These are phyloP conservation scores for Dioctria rufipes DNA, from an alignment of 2,888 invertebrate genomes.

Conservation along the genomic window DNA sequence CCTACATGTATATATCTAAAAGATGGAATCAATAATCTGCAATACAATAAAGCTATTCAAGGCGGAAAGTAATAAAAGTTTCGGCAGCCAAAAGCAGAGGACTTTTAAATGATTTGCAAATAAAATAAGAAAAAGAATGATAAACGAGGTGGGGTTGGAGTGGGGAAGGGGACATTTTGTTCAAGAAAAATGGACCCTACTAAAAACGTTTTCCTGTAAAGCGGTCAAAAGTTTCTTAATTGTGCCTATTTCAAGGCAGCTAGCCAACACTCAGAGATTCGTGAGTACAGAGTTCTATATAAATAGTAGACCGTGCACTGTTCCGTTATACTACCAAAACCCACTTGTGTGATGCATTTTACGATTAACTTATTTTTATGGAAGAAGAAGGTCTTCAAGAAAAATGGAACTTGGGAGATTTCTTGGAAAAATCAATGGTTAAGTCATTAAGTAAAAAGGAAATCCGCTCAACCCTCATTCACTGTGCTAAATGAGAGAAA, in stretches of 20 bases:
- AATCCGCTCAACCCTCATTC: constrained; percentile 23
- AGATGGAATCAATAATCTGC: constrained; percentile 38
- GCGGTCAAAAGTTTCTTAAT: constrained; percentile 26
- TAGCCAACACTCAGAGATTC: no score
- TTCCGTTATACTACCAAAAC: no score
- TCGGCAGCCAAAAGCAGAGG: no score
- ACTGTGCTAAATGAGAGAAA: neutral
- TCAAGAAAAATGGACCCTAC: neutral
- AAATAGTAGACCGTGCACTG: neutral
- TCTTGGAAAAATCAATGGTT: constrained; percentile 26
- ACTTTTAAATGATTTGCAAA: no score
- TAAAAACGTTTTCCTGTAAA: neutral
- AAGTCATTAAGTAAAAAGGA: constrained; percentile 42
- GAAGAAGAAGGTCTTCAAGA: neutral
- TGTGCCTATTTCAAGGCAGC: constrained; percentile 9
- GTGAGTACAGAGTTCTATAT: no score
- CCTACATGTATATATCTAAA: no score
- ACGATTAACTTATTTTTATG: constrained; percentile 29
- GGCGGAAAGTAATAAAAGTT: constrained; percentile 33
- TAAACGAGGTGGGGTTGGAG: neutral
- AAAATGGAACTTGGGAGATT: constrained; percentile 4
- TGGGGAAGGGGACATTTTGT: neutral
- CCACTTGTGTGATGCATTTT: constrained; percentile 35
- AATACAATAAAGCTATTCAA: constrained; percentile 37
- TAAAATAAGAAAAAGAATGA: no score